Percentiles rank a stretch among this genome's conserved stretches.
Evolutionary conservation across 2,888 invertebrate genomes (phyloP).

Genomic region (Plebejus melissa): DNA sequence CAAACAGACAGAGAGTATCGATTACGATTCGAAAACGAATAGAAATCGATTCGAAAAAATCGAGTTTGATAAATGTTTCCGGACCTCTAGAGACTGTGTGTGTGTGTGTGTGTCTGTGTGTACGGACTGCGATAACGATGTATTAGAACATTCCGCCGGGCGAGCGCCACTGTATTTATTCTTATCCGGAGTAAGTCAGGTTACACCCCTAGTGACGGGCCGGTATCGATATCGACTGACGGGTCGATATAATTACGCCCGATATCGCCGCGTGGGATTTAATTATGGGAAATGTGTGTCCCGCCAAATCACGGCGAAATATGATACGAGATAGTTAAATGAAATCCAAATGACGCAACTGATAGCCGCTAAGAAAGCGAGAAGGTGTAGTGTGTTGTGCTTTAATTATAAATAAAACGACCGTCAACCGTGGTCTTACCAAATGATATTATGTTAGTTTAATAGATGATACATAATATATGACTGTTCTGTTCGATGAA

Average conservation of each 20-base stretch:
- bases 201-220: conserved; percentile 71
- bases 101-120: conserved; percentile 42
- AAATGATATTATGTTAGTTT: no score
- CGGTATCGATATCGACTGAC: conserved; percentile 41
- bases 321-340: conserved; percentile 7
- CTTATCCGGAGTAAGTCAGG: conserved; percentile 76
- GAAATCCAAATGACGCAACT: conserved; percentile 1
- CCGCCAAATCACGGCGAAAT: conserved; percentile 7
- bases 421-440: not conserved
- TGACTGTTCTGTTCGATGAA: no score
- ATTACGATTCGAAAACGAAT: conserved; percentile 34
- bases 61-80: conserved; percentile 39
- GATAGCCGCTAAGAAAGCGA: conserved; percentile 42
- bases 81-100: conserved; percentile 38
- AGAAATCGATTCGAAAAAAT: conserved; percentile 35
- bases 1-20: conserved; percentile 19
- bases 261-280: conserved; percentile 32
- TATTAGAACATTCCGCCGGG: conserved; percentile 75
- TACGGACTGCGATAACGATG: conserved; percentile 70
- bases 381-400: not conserved
- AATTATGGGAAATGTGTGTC: conserved; percentile 18
- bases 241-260: conserved; percentile 34
- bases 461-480: no score
- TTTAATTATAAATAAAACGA: not conserved
- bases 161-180: conserved; percentile 74